phyloP scores from a whole-genome alignment of 1,140 invertebrate species.

The Drosophila guanche region DNA sequence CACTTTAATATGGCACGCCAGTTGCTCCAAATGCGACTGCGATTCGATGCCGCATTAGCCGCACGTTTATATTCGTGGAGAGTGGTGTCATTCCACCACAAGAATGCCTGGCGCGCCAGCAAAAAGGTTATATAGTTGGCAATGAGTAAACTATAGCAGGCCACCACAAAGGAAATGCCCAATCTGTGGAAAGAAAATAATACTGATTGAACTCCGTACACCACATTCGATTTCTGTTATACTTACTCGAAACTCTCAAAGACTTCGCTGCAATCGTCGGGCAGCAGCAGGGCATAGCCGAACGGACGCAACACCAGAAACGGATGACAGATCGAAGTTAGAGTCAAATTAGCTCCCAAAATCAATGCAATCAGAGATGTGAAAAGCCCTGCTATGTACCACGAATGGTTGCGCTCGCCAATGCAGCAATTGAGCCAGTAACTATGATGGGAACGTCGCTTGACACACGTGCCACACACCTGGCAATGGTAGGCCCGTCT shows the following conservation, averaged over 20 bases:
- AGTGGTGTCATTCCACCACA: slow-evolving; percentile 64
- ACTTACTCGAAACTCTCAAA: slow-evolving; percentile 83
- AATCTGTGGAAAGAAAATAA: slow-evolving; percentile 41
- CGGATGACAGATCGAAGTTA: slow-evolving; percentile 84
- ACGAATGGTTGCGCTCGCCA: slow-evolving; percentile 83
- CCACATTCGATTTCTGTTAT: background rate
- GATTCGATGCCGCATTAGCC: slow-evolving; percentile 20
- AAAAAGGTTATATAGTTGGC: slow-evolving; percentile 50
- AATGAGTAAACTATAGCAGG: slow-evolving; percentile 71
- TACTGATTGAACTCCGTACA: too few relatives aligned
- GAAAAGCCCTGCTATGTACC: slow-evolving; percentile 79
- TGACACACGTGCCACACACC: slow-evolving; percentile 74
- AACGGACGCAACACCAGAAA: slow-evolving; percentile 75
- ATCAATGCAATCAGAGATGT: slow-evolving; percentile 70
- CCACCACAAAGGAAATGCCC: slow-evolving; percentile 71
- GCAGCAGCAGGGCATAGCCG: slow-evolving; percentile 79
- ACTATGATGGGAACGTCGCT: slow-evolving; percentile 76
- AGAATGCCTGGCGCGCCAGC: slow-evolving; percentile 61
- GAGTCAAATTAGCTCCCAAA: slow-evolving; percentile 83
- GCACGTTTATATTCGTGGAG: slow-evolving; percentile 77
- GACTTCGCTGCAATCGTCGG: slow-evolving; percentile 84
- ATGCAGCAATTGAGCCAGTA: slow-evolving; percentile 85
- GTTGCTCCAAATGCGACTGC: slow-evolving; percentile 66
- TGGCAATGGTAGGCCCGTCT: slow-evolving; percentile 70
- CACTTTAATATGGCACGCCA: slow-evolving; percentile 67